A percentile compares a stretch with the other conserved stretches of the same genome.
phyloP scores from a whole-genome alignment of 1,140 invertebrate genomes.

The Drosophila leontia region DNA sequence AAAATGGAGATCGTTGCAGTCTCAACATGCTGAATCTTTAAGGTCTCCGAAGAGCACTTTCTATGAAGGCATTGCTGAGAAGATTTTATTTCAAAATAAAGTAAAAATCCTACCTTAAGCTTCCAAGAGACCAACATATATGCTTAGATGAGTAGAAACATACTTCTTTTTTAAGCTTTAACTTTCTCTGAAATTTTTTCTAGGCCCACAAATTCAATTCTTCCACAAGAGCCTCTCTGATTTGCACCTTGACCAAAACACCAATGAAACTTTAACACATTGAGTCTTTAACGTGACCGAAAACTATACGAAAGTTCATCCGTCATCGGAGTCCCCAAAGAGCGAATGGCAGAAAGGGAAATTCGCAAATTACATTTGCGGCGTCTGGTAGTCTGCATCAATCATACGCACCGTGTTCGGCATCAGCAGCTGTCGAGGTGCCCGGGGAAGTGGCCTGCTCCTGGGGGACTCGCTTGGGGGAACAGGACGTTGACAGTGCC shows the following conservation, averaged over 20 bases:
- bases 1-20: conserved; percentile 71
- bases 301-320: conserved; percentile 70
- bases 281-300: background rate
- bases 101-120: too few species aligned
- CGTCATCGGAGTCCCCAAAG: conserved; percentile 54
- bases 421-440: conserved; percentile 48
- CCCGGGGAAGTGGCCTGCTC: conserved; percentile 35
- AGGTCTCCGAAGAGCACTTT: background rate
- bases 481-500: conserved; percentile 43
- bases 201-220: background rate
- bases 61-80: background rate
- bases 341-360: conserved; percentile 17
- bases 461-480: conserved; percentile 7
- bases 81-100: background rate
- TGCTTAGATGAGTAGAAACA: too few species aligned
- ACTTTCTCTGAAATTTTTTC: background rate
- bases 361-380: conserved; percentile 78
- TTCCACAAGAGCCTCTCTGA: too few species aligned
- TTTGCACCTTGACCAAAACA: background rate
- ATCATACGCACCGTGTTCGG: conserved; percentile 76
- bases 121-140: background rate
- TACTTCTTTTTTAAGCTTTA: background rate
- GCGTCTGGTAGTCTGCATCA: conserved; percentile 67
- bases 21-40: conserved; percentile 10
- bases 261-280: conserved; percentile 1